Base-by-base conservation (phyloP, 92 coral and sea anemone genomes). In the Muricea muricata region DNA sequence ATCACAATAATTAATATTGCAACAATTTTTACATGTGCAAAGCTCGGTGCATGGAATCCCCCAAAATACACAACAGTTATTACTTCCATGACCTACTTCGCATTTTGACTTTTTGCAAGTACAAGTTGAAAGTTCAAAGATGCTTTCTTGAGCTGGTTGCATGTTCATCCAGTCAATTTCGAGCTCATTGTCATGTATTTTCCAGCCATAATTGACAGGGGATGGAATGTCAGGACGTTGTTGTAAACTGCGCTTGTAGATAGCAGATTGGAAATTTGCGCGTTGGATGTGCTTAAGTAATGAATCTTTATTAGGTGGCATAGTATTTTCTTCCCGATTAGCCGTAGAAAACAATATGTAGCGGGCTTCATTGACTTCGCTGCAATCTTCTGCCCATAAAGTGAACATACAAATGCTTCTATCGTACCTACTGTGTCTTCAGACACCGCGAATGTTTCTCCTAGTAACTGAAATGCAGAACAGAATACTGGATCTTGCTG, bases 1-100 rank as follows among this genome's bases (percentile, higher is more conserved):
- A n/a, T n/a, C n/a, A n/a, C n/a, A n/a, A n/a, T n/a, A n/a, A n/a
- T n/a, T n/a, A 72, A 72, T 18, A 72, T 72, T 72, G 24, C 55
- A 72, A 72, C 78, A 72, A 24, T 72, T 72, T 57, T 72, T 72
- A 57, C 78, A 72, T 72, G 78, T 72, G 55, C 78, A 72, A 72
- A 72, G 78, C 41, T 72, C 57, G 7, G 78, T 72, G 20, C 78
- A 40, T 42, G 24, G 24, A 26, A 72, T 3, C 54, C 80, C 80
- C 65, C 47, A 50, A 8, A 58, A 72, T 12, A 28, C 26, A 72
- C 78, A 72, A 58, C 78, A 72, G 17, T 39, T 72, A 28, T 40
- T 47, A 72, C 17, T 30, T 72, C 57, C 78, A 5, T 72, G 17
- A 30, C 24, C 78, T 17, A 29, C 28, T 72, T 13, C 17, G 39